phyloP scores from a whole-genome alignment of 2,797 vertebrate genomes.

The Galago senegalensis region DNA sequence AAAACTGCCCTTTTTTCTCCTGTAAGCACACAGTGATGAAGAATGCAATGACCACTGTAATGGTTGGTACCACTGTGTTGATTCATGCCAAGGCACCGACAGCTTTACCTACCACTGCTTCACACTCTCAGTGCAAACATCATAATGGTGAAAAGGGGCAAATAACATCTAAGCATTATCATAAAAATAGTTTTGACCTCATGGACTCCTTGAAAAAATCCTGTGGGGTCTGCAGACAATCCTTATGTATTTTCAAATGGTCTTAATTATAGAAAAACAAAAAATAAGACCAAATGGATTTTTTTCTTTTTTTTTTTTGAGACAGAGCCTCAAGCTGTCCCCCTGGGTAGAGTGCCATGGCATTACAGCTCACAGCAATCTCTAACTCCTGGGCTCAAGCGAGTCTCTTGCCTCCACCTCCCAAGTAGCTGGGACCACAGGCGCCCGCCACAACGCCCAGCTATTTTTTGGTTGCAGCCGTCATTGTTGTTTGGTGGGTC shows the following conservation, averaged over 20 bases:
- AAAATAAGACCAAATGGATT: background rate
- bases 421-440: too few relatives aligned
- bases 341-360: too few relatives aligned
- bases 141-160: background rate
- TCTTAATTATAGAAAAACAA: conserved; percentile 27
- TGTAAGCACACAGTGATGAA: background rate
- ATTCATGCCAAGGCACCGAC: background rate
- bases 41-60: background rate
- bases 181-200: conserved; percentile 37
- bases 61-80: background rate
- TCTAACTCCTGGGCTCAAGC: too few relatives aligned
- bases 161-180: background rate
- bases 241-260: conserved; percentile 47
- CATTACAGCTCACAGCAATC: too few relatives aligned
- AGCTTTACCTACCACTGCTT: background rate
- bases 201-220: background rate
- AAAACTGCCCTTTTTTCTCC: background rate
- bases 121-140: background rate
- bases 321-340: too few relatives aligned
- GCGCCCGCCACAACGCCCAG: too few relatives aligned
- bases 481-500: too few relatives aligned
- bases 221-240: background rate
- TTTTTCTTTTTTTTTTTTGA: background rate
- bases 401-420: too few relatives aligned
- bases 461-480: too few relatives aligned